Conservation (phyloP, 1,140 invertebrate species). For the Meloidogyne exigua region DNA sequence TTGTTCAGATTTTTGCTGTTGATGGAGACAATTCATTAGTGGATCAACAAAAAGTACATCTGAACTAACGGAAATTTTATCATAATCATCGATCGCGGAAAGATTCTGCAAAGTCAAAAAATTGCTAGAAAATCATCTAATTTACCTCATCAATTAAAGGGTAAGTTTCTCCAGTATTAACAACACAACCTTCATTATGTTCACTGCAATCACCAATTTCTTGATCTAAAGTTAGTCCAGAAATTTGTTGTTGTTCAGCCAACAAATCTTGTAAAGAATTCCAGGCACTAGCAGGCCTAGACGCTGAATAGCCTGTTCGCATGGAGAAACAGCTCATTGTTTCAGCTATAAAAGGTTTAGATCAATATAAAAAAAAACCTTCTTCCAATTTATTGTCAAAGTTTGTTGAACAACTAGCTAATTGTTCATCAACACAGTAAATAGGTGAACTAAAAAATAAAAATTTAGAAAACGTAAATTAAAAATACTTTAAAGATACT, state of each 20-base stretch:
- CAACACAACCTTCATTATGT: neutral
- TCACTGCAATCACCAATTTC: neutral
- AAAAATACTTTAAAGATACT: neutral
- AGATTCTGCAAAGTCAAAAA: neutral
- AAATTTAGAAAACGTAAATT: neutral
- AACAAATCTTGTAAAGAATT: constrained; percentile 19
- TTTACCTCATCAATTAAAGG: neutral
- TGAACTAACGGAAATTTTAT: constrained; percentile 23
- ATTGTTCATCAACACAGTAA: neutral
- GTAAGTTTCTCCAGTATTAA: neutral
- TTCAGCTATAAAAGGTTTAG: neutral
- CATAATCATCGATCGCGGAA: neutral
- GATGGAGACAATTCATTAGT: constrained; percentile 25
- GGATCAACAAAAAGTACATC: constrained; percentile 27
- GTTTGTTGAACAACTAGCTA: neutral
- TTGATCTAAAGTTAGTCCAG: neutral
- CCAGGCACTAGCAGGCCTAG: constrained; percentile 14
- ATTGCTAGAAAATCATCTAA: neutral
- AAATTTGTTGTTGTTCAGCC: constrained; percentile 7
- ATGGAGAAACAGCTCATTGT: constrained; percentile 18
- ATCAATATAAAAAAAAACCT: neutral
- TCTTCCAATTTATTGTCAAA: neutral
- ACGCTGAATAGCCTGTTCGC: neutral
- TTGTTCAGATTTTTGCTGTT: neutral
- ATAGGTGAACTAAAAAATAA: neutral